These are phyloP conservation scores for Listronotus bonariensis DNA, from an alignment of 1,140 invertebrate genomes.

Conservation along the genomic window DNA sequence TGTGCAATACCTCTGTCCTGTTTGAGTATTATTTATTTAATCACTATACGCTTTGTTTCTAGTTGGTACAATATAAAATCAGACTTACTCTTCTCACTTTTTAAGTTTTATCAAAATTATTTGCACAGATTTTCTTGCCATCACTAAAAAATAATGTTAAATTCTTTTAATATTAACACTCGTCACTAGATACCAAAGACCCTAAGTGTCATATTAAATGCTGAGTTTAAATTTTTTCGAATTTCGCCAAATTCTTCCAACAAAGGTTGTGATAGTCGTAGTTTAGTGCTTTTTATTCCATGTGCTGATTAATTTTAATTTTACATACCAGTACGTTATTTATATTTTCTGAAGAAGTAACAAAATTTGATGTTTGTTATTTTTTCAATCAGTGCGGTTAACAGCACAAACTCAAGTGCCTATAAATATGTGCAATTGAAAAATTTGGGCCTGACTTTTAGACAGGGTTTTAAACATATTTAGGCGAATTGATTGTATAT, in stretches of 20 bases:
- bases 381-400: conserved; percentile 19
- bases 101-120: conserved; percentile 5
- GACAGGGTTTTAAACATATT: conserved; percentile 51
- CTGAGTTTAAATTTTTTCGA: conserved; percentile 42
- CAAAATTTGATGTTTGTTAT: not conserved
- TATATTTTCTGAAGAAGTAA: conserved; percentile 11
- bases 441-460: conserved; percentile 52
- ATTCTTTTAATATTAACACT: conserved; percentile 38
- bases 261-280: conserved; percentile 53
- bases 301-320: conserved; percentile 34
- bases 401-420: conserved; percentile 51
- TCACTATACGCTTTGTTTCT: conserved; percentile 45
- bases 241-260: conserved; percentile 55
- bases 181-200: conserved; percentile 53
- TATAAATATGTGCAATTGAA: conserved; percentile 53
- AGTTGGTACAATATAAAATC: not conserved
- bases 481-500: conserved; percentile 46
- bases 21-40: conserved; percentile 51
- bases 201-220: conserved; percentile 48
- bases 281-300: conserved; percentile 42
- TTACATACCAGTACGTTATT: conserved; percentile 26
- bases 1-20: conserved; percentile 49
- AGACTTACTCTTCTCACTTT: not conserved
- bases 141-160: conserved; percentile 12
- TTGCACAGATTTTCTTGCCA: conserved; percentile 43